Percentiles rank a stretch among this genome's conserved stretches.
These are phyloP conservation scores for Euleptes europaea DNA, from an alignment of 2,113 vertebrate species.

Conservation along the genomic window DNA sequence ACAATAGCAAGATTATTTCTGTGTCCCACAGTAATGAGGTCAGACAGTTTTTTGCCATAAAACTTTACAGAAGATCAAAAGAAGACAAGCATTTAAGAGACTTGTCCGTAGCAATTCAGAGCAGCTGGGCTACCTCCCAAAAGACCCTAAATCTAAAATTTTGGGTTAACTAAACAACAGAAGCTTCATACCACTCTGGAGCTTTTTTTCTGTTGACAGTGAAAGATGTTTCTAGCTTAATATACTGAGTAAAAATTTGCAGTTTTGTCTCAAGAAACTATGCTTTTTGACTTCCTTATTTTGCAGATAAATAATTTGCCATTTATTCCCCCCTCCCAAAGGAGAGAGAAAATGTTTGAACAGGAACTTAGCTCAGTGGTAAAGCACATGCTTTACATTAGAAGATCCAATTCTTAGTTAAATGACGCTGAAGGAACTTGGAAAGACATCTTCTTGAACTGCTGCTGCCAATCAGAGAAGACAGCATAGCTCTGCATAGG, in stretches of 20 bases:
- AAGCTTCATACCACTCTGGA: slow-evolving; percentile 42
- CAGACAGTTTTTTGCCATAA: slow-evolving; percentile 28
- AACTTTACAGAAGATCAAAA: slow-evolving; percentile 26
- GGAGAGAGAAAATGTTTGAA: neutral
- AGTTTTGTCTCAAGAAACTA: slow-evolving; percentile 8
- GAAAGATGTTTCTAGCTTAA: neutral
- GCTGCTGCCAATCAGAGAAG: no score
- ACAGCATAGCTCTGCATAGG: no score
- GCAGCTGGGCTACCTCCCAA: slow-evolving; percentile 40
- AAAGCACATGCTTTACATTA: no score
- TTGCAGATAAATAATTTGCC: neutral
- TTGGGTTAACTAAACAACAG: slow-evolving; percentile 47
- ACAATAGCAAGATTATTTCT: neutral
- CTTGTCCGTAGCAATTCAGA: slow-evolving; percentile 17
- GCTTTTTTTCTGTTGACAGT: slow-evolving; percentile 18
- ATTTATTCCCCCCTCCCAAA: neutral
- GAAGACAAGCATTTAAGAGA: neutral
- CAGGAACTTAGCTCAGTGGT: neutral
- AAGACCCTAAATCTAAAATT: slow-evolving; percentile 41
- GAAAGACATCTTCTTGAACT: no score
- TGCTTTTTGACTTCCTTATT: neutral
- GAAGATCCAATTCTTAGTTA: no score
- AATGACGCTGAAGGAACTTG: no score
- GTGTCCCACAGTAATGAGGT: neutral
- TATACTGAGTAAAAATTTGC: neutral